These are phyloP conservation scores for Drosophila navojoa DNA, from an alignment of 1,140 invertebrate species.

Conservation along the genomic window DNA sequence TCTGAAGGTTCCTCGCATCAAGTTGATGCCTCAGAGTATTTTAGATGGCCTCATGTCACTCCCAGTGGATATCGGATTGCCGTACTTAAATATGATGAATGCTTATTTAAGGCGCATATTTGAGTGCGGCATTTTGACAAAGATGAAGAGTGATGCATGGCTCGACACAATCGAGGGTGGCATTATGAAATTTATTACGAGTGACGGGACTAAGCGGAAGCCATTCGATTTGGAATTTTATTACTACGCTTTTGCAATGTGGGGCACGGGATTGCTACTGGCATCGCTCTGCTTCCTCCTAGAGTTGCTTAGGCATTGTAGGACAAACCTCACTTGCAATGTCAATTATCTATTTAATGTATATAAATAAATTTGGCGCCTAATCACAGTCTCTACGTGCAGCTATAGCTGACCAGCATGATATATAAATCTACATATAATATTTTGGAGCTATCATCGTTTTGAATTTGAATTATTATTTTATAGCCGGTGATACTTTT, in stretches of 20 bases:
- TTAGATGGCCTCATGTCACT: constrained; percentile 10
- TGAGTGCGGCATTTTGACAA: constrained; percentile 46
- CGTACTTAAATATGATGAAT: constrained; percentile 41
- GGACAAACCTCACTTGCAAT: constrained; percentile 9
- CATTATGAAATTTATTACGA: constrained; percentile 7
- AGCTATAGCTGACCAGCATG: constrained; percentile 10
- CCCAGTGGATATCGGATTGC: constrained; percentile 28
- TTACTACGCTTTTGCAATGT: constrained; percentile 43
- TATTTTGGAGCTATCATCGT: no score
- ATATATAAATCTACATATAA: no score
- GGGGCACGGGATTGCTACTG: constrained; percentile 15
- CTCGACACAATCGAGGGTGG: constrained; percentile 22
- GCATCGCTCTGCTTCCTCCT: constrained; percentile 17
- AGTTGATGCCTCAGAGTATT: constrained; percentile 19
- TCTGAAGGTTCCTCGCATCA: constrained; percentile 46
- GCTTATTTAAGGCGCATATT: constrained; percentile 39
- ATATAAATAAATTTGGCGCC: constrained; percentile 19
- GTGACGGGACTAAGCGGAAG: constrained; percentile 1
- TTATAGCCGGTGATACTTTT: no score
- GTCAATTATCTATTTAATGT: neutral
- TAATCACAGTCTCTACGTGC: constrained; percentile 16
- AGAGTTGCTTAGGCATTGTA: constrained; percentile 7
- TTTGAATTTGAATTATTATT: no score
- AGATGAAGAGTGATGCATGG: constrained; percentile 54
- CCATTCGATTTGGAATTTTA: constrained; percentile 52